Evolutionary conservation across 1,140 invertebrate species (phyloP).

Genomic region (Maniola jurtina): DNA sequence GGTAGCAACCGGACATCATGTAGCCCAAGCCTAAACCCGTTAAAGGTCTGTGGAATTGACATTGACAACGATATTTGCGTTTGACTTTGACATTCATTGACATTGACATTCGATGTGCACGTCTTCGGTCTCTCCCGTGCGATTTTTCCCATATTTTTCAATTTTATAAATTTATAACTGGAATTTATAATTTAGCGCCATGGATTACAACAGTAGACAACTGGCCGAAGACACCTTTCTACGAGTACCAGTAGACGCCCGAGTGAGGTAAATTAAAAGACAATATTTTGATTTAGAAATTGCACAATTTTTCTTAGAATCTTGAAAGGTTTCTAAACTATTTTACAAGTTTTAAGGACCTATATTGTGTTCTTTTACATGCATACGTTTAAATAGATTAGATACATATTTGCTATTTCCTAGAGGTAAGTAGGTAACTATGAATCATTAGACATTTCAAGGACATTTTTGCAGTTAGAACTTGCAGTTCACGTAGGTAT

Average conservation of each 20-base stretch:
- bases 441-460: background rate
- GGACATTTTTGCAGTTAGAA: background rate
- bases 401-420: no score
- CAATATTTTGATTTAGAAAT: slow-evolving; percentile 15
- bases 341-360: no score
- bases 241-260: slow-evolving; percentile 74
- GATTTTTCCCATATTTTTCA: slow-evolving; percentile 19
- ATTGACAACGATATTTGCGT: no score
- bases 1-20: no score
- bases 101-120: background rate
- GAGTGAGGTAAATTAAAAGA: slow-evolving; percentile 71
- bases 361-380: no score
- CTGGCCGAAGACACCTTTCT: slow-evolving; percentile 79
- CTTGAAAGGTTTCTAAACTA: background rate
- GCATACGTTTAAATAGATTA: no score
- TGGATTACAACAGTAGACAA: slow-evolving; percentile 76
- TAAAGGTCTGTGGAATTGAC: no score
- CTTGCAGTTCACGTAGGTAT: background rate
- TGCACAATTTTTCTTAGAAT: background rate
- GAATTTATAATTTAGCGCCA: slow-evolving; percentile 28
- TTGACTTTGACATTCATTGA: slow-evolving; percentile 5
- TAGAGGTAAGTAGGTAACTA: no score
- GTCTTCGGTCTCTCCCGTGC: background rate
- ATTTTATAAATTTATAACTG: slow-evolving; percentile 21
- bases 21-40: no score